Base-by-base conservation (phyloP, 2,888 invertebrate species). In the Plutella xylostella region DNA sequence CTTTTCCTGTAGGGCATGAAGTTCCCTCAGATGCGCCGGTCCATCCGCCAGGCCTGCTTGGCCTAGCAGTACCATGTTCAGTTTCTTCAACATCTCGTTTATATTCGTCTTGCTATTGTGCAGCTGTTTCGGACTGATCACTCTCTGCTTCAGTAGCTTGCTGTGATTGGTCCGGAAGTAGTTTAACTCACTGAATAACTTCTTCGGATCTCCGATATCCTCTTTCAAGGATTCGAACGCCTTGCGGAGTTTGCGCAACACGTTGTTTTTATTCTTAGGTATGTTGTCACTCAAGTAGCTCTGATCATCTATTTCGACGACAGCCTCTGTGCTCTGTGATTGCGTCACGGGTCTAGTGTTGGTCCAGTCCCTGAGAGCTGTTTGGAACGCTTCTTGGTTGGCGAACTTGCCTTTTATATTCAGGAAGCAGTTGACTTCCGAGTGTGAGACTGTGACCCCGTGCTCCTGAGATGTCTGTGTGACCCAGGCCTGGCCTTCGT, bases 41-140 rank as follows among this genome's bases (percentile, higher is more conserved):
- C 88, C 88, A 45, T 84, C 78, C 3, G 71, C 71, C 18, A 88
- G 74, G 0, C 88, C 88, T 0, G 85, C 85, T 61, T 88, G 87
- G 0, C 88, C 88, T 5, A 88, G 61, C 5, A 88, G 65, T 25
- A 88, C 77, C 78, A 86, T 87, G 55, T 88, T 88, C 1, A 88
- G 62, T 40, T 71, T 72, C 44, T 72, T 85, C 3, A 85, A 60
- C 55, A 75, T 68, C 38, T 65, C 65, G 45, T 85, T 85, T 2
- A 87, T 85, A 48, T 68, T 55, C 41, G 70, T 55, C 44, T 69
- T 65, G 51, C 64, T 79, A 48, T 74, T 69, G 1, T 53, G 54
- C 28, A 80, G 50, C 51, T 64, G 63, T 45, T 54, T 68, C 34
- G 63, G 69, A 55, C 64, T 75, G 20, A 82, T 56, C 0, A 63